Base-by-base conservation (phyloP, 2,797 vertebrate genomes). In the Coregonus sp. region DNA sequence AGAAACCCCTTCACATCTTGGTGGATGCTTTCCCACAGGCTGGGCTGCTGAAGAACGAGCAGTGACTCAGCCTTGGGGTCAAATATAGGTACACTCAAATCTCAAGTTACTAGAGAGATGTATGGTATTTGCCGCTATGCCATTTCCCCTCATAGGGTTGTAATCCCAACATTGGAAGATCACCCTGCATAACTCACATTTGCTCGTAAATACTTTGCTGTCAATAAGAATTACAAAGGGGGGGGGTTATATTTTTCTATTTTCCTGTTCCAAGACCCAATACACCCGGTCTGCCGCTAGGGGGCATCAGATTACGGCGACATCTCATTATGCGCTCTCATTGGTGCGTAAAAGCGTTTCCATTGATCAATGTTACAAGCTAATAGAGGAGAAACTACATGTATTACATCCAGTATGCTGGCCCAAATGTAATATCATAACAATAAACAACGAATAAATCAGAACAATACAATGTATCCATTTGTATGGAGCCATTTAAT, bases 271-370 rank as follows among this genome's bases (percentile, higher is more conserved):
- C 6, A 63, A 63, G n/a, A 25, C 11, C 9, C 63, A 66, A 29
- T 12, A 54, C 51, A 31, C 70, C 29, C 29, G 6, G 50, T 54
- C 2, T 77, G 76, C 85, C 91, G 87, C 91, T 90, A 92, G 91
- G 81, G 90, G 90, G 91, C 90, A 90, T 90, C 88, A 87, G 63
- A 79, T 86, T 83, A 78, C 91, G 86, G 81, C 76, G 75, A 72
- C 75, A 75, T 37, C 40, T 7, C 75, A 37, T 61, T 4, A 15
- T 78, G 63, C 16, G 20, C 31, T 72, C 51, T 72, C 16, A 11
- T n/a, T 72, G 54, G 1, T 69, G 31, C 14, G 2, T 15, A 33
- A 72, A 31, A 33, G 12, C 3, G 25, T 35, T 70, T 37, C 33
- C 15, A 15, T 70, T 40, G 1, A 16, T 37, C 29, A 68, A 5